Base-by-base conservation (phyloP, 2,888 invertebrate species). In the Stictocephala bisonia region DNA sequence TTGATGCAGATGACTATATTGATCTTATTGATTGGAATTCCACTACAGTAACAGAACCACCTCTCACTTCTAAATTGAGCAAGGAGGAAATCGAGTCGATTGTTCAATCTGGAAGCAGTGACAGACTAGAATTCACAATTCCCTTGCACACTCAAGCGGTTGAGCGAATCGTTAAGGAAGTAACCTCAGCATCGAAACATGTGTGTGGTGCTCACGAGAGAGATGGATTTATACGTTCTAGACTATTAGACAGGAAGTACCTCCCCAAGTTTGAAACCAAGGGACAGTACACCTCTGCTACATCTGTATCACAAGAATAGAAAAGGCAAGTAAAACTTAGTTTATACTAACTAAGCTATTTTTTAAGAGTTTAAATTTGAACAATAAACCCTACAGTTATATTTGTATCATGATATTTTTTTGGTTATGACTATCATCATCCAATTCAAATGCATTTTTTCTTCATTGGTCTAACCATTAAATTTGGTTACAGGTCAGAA, bases 21-120 rank as follows among this genome's bases (percentile, higher is more conserved):
- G 53, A 53, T 53, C 7, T 53, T 11, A 53, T 53, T 53, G 53
- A 53, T 18, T 53, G 53, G 27, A 11, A 44, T n/a, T 44, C 44
- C 15, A 44, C 44, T 44, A n/a, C 15, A 11, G 44, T 44, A 15
- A 44, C 44, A 6, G 44, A 44, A 44, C 44, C 44, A 9, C 44
- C 44, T 44, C 44, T 44, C 15, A 15, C 15, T 44, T 6, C 44
- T 44, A 15, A 44, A n/a, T n/a, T 44, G 44, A 44, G 44, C 44
- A 9, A n/a, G 4, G 44, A 44, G 15, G 44, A 44, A 15, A n/a
- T 44, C 7, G 15, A 44, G 15, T 44, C 44, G 15, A 44, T 44
- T 44, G 15, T 15, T 9, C 11, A 44, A 44, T n/a, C 44, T 44
- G 44, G 44, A 9, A 44, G 11, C 7, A 44, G 44, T 44, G 44